Conservation (phyloP, 2,113 vertebrate species). For the Oryctolagus cuniculus region mOryCun1.1 NC_091448.1:60566001-60566500, state of each 20-base stretch:
- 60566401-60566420: too few species aligned
- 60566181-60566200: slow-evolving; percentile 24
- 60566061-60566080: too few species aligned
- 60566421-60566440: too few species aligned
- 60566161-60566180: neutral
- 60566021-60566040: too few species aligned
- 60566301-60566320: neutral
- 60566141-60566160: neutral
- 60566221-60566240: neutral
- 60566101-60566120: neutral
- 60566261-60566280: neutral
- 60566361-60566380: too few species aligned
- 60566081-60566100: neutral
- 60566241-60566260: neutral
- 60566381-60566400: too few species aligned
- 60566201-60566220: neutral
- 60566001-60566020: too few species aligned
- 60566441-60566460: too few species aligned
- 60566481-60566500: too few species aligned
- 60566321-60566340: neutral
- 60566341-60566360: too few species aligned
- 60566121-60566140: neutral
- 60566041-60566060: too few species aligned
- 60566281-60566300: neutral
- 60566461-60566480: too few species aligned